Conservation (phyloP, 2,888 invertebrate species). For the Litoditis marina region DNA sequence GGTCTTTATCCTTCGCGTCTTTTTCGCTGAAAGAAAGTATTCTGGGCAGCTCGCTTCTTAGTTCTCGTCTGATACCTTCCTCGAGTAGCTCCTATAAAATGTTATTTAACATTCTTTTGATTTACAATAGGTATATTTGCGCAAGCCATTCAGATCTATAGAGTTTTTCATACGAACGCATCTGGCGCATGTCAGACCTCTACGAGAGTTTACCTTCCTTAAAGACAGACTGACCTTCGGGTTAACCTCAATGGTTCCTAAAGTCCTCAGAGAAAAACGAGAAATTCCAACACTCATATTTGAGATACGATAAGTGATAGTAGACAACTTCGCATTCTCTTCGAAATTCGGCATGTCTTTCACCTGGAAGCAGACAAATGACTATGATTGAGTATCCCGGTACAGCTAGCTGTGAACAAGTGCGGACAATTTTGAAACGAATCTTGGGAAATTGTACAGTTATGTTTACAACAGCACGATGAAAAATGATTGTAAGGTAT, state of each 20-base stretch:
- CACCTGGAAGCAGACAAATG: conserved; percentile 5
- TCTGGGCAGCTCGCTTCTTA: conserved; percentile 33
- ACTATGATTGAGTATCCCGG: background rate
- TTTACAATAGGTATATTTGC: no score
- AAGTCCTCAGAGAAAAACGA: conserved; percentile 28
- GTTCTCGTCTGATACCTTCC: conserved; percentile 51
- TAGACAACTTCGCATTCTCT: conserved; percentile 37
- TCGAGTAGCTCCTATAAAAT: conserved; percentile 40
- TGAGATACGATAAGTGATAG: conserved; percentile 47
- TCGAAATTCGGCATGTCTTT: conserved; percentile 40
- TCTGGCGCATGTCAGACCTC: background rate
- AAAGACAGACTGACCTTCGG: conserved; percentile 19
- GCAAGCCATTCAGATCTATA: no score
- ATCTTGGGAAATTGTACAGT: conserved; percentile 11
- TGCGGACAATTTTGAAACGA: background rate
- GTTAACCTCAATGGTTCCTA: conserved; percentile 34
- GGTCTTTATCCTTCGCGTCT: conserved; percentile 10
- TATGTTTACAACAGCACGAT: no score
- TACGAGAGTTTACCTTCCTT: no score
- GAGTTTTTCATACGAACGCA: background rate
- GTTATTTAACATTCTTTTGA: no score
- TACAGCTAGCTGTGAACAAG: no score
- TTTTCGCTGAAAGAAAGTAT: conserved; percentile 15
- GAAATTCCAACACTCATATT: conserved; percentile 45
- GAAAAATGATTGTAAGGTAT: background rate